Base-by-base conservation (phyloP, 2,113 vertebrate species). In the Hippocampus guttulatus region DNA sequence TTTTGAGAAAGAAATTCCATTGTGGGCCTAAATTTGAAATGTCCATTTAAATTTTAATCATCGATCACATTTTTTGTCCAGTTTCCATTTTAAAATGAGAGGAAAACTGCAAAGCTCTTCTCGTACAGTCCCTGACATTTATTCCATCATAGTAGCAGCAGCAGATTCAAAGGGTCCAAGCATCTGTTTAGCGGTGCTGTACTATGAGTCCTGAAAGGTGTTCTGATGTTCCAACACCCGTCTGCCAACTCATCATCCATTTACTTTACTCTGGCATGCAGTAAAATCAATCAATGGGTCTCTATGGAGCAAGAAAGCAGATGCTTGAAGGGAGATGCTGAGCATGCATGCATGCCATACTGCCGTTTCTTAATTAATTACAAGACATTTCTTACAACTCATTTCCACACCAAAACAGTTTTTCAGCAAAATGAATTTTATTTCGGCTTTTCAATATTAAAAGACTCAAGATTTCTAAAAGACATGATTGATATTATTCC, bases 1-100 rank as follows among this genome's bases (percentile, higher is more conserved):
- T 75, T 76, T 21, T 40, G 61, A 54, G 63, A 57, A 75, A 77
- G 74, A 57, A 60, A 52, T 52, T 38, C 43, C 5, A 7, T 51
- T 45, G 33, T 38, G 67, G 45, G 64, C 67, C 27, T 58, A 18
- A 2, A 74, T 27, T 63, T n/a, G 66, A 70, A 51, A 20, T 16
- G 30, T 12, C 10, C 43, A 49, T 51, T 51, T 51, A 20, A 18
- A 18, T 51, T 6, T 51, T 51, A 20, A 51, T 51, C 20, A 6
- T 51, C 0, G 1, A 21, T 7, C 20, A 8, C 2, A 51, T 18
- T 51, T 51, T 21, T 20, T 51, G 49, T 21, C 5, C 18, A 51
- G 49, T 18, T 51, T 51, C 49, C 16, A 55, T 55, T 55, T 23
- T 23, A 10, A 20, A 55, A 52, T 55, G 2, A 55, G 23, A 23